These are phyloP conservation scores for Coregonus clupeaformis DNA, from an alignment of 2,113 vertebrate species.

Conservation along the genomic window DNA sequence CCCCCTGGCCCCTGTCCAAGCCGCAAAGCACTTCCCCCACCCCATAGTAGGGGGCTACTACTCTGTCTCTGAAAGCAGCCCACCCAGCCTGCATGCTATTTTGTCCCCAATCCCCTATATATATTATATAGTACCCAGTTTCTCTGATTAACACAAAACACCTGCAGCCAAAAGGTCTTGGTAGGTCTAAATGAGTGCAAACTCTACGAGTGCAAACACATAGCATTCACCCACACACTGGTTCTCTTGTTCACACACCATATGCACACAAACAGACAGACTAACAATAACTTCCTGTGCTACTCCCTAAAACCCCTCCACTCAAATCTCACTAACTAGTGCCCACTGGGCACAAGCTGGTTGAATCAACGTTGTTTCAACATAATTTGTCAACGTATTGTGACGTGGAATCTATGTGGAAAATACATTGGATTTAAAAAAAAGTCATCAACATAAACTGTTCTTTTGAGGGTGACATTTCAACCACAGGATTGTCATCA, in stretches of 20 bases:
- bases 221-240: neutral
- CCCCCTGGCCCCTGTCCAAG: neutral
- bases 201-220: slow-evolving; percentile 3
- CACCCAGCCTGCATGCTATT: slow-evolving; percentile 5
- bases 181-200: neutral
- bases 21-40: neutral
- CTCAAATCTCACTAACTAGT: no score
- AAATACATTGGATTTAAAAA: no score
- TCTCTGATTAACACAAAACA: slow-evolving; percentile 40
- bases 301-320: slow-evolving; percentile 2
- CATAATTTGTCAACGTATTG: no score
- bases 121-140: neutral
- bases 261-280: slow-evolving; percentile 24
- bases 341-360: no score
- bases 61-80: neutral
- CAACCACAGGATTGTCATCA: no score
- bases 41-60: neutral
- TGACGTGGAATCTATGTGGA: no score
- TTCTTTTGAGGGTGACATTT: no score
- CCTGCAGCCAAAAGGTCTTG: slow-evolving; percentile 33
- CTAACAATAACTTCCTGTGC: slow-evolving; percentile 2
- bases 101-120: neutral
- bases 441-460: no score
- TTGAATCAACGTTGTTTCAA: no score
- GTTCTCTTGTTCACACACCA: slow-evolving; percentile 21